Evolutionary conservation across 2,113 vertebrate species (phyloP), one percentile per base, ranked within the genome.

Genomic region (Gymnobelideus leadbeateri): DNA sequence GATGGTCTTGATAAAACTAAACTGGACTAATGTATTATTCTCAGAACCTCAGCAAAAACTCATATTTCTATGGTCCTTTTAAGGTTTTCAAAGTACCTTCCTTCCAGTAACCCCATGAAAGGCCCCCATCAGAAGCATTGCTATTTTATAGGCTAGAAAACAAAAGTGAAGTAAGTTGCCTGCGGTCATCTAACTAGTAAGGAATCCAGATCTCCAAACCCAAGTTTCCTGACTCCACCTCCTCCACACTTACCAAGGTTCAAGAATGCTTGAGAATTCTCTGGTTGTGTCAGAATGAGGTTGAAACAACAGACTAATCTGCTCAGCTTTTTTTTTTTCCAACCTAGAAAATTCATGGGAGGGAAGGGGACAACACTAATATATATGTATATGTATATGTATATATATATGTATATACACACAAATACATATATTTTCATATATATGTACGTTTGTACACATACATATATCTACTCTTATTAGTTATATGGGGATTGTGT

Each of bases 1-100:
- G 54, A 84, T 91, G 92, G 47, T 93, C 46, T 93, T 91, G n/a
- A 89, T 84, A 94, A 96, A 96, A 47, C 2, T 89, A 93, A 51
- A 1, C 50, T 77, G 47, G 61, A 6, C 31, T 68, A 68, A 37
- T 37, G 57, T 28, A 11, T 1, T 16, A 77, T 77, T 77, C 37
- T 37, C 37, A n/a, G 61, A n/a, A n/a, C 61, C 4, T 19, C 12
- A 77, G 61, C 61, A n/a, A 77, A 1, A 77, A n/a, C n/a, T 84
- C 16, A 84, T 7, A 43, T 84, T 84, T 84, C 68, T 84, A 21
- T 84, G 19, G n/a, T 7, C n/a, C 68, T 84, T 43, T 84, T 84
- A 84, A 77, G 16, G 0, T 43, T 84, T 84, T 84, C 68, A 43
- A 43, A 84, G n/a, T 5, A 43, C n/a, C 43, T 43, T 43, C 16